Conservation (phyloP, 2,113 vertebrate genomes). For the Colius striatus region DNA sequence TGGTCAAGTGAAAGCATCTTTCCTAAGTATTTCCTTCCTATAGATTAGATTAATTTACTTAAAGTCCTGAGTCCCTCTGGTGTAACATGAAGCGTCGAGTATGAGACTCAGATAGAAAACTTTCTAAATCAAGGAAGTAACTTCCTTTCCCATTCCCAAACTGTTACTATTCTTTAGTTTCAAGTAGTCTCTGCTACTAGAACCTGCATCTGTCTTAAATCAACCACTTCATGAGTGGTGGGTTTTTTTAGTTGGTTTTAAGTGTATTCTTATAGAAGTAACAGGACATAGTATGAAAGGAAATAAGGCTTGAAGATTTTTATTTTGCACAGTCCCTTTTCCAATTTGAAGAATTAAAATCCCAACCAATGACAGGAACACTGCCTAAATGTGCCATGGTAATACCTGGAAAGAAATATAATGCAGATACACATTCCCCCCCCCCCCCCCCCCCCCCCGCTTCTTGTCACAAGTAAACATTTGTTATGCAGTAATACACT, state of each 20-base stretch:
- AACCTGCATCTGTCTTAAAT: slow-evolving; percentile 45
- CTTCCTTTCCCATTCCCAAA: neutral
- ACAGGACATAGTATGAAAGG: neutral
- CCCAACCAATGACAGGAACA: neutral
- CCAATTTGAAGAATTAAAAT: neutral
- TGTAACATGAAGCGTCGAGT: neutral
- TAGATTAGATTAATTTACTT: neutral
- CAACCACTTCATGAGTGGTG: slow-evolving; percentile 7
- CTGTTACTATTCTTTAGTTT: neutral
- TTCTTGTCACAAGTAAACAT: neutral
- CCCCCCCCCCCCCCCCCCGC: accelerated
- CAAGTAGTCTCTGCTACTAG: neutral
- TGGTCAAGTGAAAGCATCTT: neutral
- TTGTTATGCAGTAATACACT: neutral
- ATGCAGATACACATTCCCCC: neutral
- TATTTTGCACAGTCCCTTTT: neutral
- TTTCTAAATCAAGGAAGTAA: neutral
- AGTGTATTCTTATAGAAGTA: neutral
- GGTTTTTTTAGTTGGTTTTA: neutral
- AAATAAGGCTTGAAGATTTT: neutral
- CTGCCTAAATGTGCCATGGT: neutral
- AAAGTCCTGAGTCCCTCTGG: neutral
- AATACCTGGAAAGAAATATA: neutral
- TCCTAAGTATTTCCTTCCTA: neutral
- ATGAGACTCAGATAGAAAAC: neutral